Percentiles rank a stretch among this genome's conserved stretches.
phyloP scores from a whole-genome alignment of 2,113 vertebrate genomes.

The Cyprinodon tularosa region DNA sequence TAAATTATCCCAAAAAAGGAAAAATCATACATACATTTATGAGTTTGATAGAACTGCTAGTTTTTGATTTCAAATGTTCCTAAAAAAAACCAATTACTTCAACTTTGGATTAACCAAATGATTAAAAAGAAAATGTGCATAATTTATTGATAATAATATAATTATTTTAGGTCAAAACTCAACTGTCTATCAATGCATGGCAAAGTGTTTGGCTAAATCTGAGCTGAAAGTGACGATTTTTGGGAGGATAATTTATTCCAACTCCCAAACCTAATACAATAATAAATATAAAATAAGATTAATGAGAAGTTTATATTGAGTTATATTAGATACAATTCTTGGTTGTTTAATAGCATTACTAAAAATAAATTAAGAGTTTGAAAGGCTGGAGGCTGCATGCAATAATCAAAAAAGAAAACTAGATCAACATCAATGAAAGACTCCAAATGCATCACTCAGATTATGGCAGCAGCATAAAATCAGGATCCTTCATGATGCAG shows the following conservation, averaged over 20 bases:
- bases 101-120: neutral
- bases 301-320: no score
- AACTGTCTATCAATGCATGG: neutral
- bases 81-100: neutral
- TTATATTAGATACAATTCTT: no score
- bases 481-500: neutral
- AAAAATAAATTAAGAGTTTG: no score
- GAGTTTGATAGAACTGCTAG: no score
- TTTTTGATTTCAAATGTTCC: neutral
- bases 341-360: no score
- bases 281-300: no score
- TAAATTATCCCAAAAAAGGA: neutral
- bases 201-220: no score
- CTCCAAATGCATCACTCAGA: neutral
- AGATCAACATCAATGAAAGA: neutral
- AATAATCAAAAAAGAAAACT: neutral
- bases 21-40: neutral
- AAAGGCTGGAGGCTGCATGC: no score
- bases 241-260: neutral
- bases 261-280: neutral
- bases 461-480: neutral
- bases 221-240: neutral
- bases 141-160: no score
- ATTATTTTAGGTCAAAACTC: neutral
- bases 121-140: no score